phyloP scores from a whole-genome alignment of 2,797 vertebrate species.

The Loris lydekkerianus region DNA sequence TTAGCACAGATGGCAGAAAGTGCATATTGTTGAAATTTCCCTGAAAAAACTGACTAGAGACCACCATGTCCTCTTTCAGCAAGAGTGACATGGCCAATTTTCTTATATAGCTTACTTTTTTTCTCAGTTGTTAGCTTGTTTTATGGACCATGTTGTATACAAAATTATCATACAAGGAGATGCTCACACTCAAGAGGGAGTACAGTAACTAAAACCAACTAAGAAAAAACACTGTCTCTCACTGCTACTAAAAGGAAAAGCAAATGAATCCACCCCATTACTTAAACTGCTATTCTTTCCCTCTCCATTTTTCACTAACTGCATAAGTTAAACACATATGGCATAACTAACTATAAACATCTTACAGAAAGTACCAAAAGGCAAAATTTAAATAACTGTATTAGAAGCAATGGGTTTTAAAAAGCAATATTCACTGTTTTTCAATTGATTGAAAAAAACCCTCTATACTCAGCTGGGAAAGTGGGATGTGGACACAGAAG shows the following conservation, averaged over 20 bases:
- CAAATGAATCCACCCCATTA: not conserved
- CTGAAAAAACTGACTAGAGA: not conserved
- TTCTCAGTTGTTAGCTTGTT: not conserved
- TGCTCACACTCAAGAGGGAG: not conserved
- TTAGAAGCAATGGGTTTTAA: constrained; percentile 44
- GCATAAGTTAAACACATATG: not conserved
- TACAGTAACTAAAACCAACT: not conserved
- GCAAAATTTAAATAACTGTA: constrained; percentile 22
- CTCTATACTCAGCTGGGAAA: constrained; percentile 7
- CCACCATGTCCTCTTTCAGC: not conserved
- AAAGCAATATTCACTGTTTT: constrained; percentile 18
- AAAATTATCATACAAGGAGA: not conserved
- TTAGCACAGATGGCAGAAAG: constrained; percentile 6
- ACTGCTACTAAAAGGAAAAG: not conserved
- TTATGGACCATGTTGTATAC: not conserved
- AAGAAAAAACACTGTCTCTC: not conserved
- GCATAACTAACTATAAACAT: not conserved
- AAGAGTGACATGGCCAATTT: not conserved
- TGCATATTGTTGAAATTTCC: not conserved
- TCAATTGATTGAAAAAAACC: not conserved
- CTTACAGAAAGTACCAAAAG: constrained; percentile 8
- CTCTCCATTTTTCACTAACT: not conserved
- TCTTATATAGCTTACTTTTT: not conserved
- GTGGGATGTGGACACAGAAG: not conserved
- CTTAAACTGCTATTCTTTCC: constrained; percentile 24